Percentiles rank a stretch among this genome's conserved stretches.
Evolutionary conservation across 2,797 vertebrate species (phyloP).

Genomic region (Onychomys leucogaster): DNA sequence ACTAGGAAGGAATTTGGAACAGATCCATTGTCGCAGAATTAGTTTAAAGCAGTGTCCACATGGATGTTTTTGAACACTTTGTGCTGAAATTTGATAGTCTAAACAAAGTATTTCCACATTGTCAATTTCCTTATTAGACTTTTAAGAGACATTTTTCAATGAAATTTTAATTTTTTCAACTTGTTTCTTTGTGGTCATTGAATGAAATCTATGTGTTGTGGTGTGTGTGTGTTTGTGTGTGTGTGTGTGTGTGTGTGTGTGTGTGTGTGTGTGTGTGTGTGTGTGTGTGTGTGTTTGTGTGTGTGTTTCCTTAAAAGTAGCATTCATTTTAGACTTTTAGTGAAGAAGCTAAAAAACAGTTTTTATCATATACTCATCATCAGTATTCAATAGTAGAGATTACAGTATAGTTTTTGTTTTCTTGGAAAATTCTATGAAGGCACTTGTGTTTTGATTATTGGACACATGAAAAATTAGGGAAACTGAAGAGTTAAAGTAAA

Average conservation of each 20-base stretch:
- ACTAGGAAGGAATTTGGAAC: background rate
- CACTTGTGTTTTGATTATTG: conserved; percentile 1
- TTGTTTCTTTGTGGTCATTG: background rate
- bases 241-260: background rate
- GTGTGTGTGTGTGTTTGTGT: background rate
- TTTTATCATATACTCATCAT: background rate
- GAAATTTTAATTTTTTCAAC: background rate
- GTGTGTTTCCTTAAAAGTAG: conserved; percentile 33
- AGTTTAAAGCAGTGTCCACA: background rate
- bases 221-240: background rate
- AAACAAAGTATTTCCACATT: background rate
- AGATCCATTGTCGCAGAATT: background rate
- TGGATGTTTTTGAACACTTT: background rate
- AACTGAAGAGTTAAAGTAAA: background rate
- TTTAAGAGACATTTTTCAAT: background rate
- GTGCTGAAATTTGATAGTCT: background rate
- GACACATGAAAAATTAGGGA: conserved; percentile 14
- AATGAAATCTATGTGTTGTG: background rate
- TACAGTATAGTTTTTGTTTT: background rate
- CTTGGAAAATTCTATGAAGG: background rate
- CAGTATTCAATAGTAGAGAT: background rate
- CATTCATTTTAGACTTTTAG: conserved; percentile 42
- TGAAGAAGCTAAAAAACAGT: conserved; percentile 17
- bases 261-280: background rate
- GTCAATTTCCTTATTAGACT: background rate